Base-by-base conservation (phyloP, 2,113 vertebrate genomes). In the Mugil cephalus region DNA sequence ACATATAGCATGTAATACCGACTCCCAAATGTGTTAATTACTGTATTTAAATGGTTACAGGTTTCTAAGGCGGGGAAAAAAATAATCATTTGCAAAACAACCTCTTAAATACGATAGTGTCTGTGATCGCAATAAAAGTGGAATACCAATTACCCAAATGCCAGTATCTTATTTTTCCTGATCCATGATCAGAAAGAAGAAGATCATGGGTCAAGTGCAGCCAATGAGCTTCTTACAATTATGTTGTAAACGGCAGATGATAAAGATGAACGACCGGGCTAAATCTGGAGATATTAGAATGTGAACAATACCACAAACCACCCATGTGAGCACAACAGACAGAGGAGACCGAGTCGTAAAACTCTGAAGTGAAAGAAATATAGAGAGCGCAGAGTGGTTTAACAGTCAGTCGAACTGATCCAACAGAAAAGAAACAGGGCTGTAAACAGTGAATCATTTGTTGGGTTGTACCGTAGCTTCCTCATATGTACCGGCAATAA, bases 161-260 rank as follows among this genome's bases (percentile, higher is more conserved):
- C 17, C 45, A 30, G 30, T 47, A 55, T 54, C 1, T 45, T 2
- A 18, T 11, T 35, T 46, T 36, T 53, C 17, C 66, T 65, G 59
- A 74, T 61, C 46, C 58, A 75, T 77, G 77, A 79, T 75, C 50
- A 18, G 5, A n/a, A n/a, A n/a, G n/a, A n/a, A n/a, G n/a, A n/a
- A 10, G 21, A 1, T 74, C 55, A 55, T 8, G 55, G 53, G 46
- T 71, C 15, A 51, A 39, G 8, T 10, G 35, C 50, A 42, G 52
- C 65, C 19, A 60, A 35, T 2, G 0, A 1, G 18, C 11, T 84
- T 11, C 7, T 54, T 34, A 65, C 39, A 83, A 84, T 89, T 67
- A 92, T 19, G 82, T 54, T 71, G 81, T 90, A 91, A 91, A 92
- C 12, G 52, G 45, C 38, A 60, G 72, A 83, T 66, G 59, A 18